These are phyloP conservation scores for Petrocephalus zakoni DNA, from an alignment of 2,113 vertebrate species.

Conservation along the genomic window DNA sequence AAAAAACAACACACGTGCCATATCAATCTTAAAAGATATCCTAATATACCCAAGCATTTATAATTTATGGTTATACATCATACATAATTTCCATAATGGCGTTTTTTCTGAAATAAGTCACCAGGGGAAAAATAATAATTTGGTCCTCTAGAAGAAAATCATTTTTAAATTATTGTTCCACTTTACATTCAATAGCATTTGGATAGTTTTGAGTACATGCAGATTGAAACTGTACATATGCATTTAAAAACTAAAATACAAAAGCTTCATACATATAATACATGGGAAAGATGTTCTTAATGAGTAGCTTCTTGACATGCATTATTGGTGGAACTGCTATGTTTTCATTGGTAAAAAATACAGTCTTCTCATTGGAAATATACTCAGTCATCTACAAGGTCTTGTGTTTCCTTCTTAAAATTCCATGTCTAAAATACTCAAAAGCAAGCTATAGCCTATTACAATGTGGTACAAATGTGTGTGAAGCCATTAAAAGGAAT, in stretches of 20 bases:
- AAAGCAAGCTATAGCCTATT: conserved; percentile 28
- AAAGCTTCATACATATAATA: conserved; percentile 28
- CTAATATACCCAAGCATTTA: conserved; percentile 4
- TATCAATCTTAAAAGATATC: not conserved
- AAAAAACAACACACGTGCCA: not conserved
- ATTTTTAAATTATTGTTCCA: conserved; percentile 44
- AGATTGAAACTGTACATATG: conserved; percentile 55
- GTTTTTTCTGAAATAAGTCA: conserved; percentile 41
- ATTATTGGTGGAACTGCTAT: conserved; percentile 46
- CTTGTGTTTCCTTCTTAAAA: not conserved
- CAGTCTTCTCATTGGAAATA: not conserved
- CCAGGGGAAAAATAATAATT: conserved; percentile 39
- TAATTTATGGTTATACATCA: not conserved
- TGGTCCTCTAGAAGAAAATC: conserved; percentile 55
- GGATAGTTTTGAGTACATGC: conserved; percentile 64
- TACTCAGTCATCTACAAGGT: not conserved
- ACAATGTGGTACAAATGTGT: conserved; percentile 25
- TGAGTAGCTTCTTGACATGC: conserved; percentile 42
- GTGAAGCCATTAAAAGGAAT: conserved; percentile 39
- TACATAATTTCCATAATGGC: conserved; percentile 55
- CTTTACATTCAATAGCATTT: conserved; percentile 68
- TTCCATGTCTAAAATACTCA: conserved; percentile 4
- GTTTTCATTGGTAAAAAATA: conserved; percentile 23
- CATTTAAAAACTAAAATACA: conserved; percentile 33
- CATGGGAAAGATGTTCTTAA: conserved; percentile 32